Conservation (phyloP, 2,888 invertebrate species). For the Sylvicola fuscatus region DNA sequence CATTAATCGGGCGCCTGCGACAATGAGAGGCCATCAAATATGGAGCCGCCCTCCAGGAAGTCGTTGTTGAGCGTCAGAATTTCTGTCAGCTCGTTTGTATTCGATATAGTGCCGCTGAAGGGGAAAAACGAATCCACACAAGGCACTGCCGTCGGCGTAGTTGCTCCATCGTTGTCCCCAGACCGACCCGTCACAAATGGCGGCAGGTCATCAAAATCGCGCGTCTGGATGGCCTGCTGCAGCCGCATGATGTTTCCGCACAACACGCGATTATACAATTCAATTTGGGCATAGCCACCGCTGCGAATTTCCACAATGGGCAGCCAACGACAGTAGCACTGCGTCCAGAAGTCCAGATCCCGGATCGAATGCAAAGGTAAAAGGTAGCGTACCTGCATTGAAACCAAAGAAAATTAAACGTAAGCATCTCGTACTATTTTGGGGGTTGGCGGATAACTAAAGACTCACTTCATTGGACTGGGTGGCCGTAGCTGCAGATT, state of each 20-base stretch:
- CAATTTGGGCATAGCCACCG: conserved; percentile 25
- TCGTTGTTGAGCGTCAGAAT: conserved; percentile 22
- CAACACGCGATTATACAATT: conserved; percentile 21
- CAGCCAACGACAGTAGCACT: conserved; percentile 82
- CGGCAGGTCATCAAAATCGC: conserved; percentile 20
- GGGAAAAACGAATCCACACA: conserved; percentile 25
- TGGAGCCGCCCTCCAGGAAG: conserved; percentile 19
- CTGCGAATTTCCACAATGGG: conserved; percentile 44
- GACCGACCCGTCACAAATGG: conserved; percentile 9
- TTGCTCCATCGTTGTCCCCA: neutral
- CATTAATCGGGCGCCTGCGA: conserved; percentile 13
- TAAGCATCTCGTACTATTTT: too few relatives aligned
- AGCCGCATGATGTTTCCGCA: conserved; percentile 22
- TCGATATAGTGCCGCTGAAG: conserved; percentile 19
- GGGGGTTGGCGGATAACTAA: too few relatives aligned
- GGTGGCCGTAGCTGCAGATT: neutral
- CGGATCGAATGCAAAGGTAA: conserved; percentile 30
- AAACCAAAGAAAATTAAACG: too few relatives aligned
- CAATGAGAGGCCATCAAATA: conserved; percentile 23
- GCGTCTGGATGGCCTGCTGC: conserved; percentile 22
- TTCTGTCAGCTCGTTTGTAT: conserved; percentile 21
- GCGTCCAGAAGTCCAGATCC: conserved; percentile 56
- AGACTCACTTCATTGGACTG: neutral
- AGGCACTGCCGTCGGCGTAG: conserved; percentile 9
- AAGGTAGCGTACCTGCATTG: conserved; percentile 19